Conservation (phyloP, 2,888 invertebrate genomes). For the Clanis bilineata region DNA sequence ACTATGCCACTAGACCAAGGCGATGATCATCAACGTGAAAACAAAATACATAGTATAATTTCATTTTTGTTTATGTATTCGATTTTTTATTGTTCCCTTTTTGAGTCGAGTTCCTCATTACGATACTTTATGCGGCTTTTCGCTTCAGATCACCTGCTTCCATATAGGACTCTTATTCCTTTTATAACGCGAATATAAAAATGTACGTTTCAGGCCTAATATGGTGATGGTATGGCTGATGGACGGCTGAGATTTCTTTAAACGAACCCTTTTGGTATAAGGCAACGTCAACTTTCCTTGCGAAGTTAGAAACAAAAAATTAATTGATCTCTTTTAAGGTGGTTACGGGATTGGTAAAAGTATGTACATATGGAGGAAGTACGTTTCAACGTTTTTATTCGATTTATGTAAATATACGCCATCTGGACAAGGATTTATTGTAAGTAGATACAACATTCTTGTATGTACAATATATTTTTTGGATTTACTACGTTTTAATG, state of each 20-base stretch:
- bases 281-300: constrained; percentile 74
- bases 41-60: neutral
- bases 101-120: constrained; percentile 43
- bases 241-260: constrained; percentile 74
- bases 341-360: constrained; percentile 22
- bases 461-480: neutral
- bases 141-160: constrained; percentile 51
- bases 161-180: constrained; percentile 58
- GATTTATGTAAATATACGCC: constrained; percentile 4
- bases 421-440: constrained; percentile 16
- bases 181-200: constrained; percentile 56
- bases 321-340: constrained; percentile 20
- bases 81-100: constrained; percentile 26
- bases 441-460: neutral
- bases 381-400: constrained; percentile 31
- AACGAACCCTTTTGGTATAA: constrained; percentile 59
- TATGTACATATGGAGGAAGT: constrained; percentile 37
- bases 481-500: neutral
- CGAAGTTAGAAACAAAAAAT: constrained; percentile 69
- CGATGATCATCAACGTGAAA: neutral
- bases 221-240: constrained; percentile 56
- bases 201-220: constrained; percentile 65
- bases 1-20: too few relatives aligned
- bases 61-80: constrained; percentile 21
- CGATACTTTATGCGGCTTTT: constrained; percentile 33